Evolutionary conservation across 2,888 invertebrate species (phyloP), one percentile per base, ranked within the genome.

Genomic region (Pristionchus mayeri): DNA sequence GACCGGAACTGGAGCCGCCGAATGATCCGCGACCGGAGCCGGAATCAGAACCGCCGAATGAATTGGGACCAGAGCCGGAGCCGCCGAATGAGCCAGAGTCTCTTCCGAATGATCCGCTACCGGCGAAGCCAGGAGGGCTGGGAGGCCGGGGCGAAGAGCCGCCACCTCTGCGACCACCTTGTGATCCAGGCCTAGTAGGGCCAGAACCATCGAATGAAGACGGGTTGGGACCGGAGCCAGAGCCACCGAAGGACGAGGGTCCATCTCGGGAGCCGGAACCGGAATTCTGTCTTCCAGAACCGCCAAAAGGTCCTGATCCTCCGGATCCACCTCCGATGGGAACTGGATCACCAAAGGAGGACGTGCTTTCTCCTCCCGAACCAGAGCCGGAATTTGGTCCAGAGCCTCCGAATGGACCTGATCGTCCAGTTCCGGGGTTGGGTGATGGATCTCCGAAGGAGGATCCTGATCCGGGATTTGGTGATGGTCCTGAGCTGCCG

Each of bases 371-470:
- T n/a, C n/a, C n/a, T 57, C 57, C 57, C 21, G n/a, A n/a, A n/a
- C 57, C 57, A 24, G 21, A 67, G 24, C 16, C 11, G 13, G 24
- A 40, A 24, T 24, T 34, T 1, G 76, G 9, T 44, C 48, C 24
- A 2, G 78, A 50, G 11, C 50, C 52, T 1, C 78, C 78, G 52
- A 52, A 78, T 27, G 78, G 52, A 18, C 78, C 78, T 50, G 52
- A 50, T 30, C 52, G 21, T 7, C 57, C n/a, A n/a, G n/a, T n/a
- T 7, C 75, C 71, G 34, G 13, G 44, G 16, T 16, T 34, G 16
- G 75, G 75, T n/a, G 44, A 44, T 1, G 75, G 44, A 34, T 75
- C 75, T n/a, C 75, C 75, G 30, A 75, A 75, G 2, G 75, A 75
- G 2, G 75, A 75, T 7, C 75, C 75, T 2, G 63, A 63, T 2